Evolutionary conservation across 2,797 vertebrate species (phyloP).

Genomic region (Mus caroli): DNA sequence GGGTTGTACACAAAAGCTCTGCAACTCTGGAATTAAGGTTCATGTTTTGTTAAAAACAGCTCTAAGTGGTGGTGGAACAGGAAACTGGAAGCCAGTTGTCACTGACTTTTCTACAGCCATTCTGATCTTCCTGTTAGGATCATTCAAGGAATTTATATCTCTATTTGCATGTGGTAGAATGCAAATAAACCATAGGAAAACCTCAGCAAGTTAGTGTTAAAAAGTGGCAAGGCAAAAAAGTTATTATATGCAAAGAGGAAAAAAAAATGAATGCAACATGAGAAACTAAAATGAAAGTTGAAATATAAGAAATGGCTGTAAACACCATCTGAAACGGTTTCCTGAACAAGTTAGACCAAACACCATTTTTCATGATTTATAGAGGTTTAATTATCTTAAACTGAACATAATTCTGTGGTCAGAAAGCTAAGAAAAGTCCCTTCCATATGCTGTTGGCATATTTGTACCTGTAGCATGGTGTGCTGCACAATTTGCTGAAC

Average conservation of each 20-base stretch:
- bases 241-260: not conserved
- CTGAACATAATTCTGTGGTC: not conserved
- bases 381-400: conserved; percentile 46
- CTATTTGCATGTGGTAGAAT: not conserved
- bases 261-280: conserved; percentile 16
- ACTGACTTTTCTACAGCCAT: not conserved
- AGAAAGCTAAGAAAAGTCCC: conserved; percentile 19
- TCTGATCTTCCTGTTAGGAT: not conserved
- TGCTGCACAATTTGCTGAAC: not conserved
- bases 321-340: not conserved
- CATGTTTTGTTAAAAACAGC: conserved; percentile 11
- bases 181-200: conserved; percentile 10
- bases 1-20: not conserved
- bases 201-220: conserved; percentile 23
- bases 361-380: not conserved
- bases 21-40: conserved; percentile 42
- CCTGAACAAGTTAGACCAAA: conserved; percentile 15
- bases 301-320: conserved; percentile 13
- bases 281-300: not conserved
- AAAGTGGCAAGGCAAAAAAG: not conserved
- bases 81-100: not conserved
- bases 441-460: not conserved
- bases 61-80: not conserved
- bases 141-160: not conserved
- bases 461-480: not conserved